Base-by-base conservation (phyloP, 2,888 invertebrate species). In the Suillia variegata region DNA sequence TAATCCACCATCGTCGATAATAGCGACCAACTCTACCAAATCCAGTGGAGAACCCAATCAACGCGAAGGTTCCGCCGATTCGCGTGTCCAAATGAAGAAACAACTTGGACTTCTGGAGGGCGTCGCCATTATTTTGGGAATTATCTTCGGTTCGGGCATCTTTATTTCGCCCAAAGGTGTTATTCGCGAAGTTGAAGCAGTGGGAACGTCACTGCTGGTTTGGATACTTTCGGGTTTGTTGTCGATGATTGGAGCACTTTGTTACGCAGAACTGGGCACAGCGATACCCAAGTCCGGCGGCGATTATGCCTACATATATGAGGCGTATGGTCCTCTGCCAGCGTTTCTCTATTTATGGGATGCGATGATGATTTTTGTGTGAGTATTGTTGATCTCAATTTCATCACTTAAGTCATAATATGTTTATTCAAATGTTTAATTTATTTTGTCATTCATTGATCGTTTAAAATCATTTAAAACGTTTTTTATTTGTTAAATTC, bases 321-420 rank as follows among this genome's bases (percentile, higher is more conserved):
- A 96, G 81, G 93, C 97, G 1, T 98, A 90, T 77, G 98, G 98
- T 22, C 87, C 92, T 1, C 81, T 98, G 58, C 95, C 94, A 15
- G 93, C 97, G 0, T 98, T 98, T 80, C 84, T 99, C 13, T 98
- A 94, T 79, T 84, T 98, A 13, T 98, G 98, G 98, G 95, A 95
- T 78, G 96, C 97, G n/a, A 92, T 94, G 84, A 86, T 97, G 73
- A 93, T 98, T 63, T 96, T 98, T 85, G 95, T 96, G 92, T 97
- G 83, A 88, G 94, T 86, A n/a, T n/a, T n/a, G n/a, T 42, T 10
- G 6, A 17, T 45, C n/a, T 45, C 13, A 33, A 33, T 10, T 33
- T 13, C 33, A 33, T 33, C 33, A 8, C 33, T 8, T 33, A 10
- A 33, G 8, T 33, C 33, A 33, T 10, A 13, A n/a, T n/a, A n/a